Base-by-base conservation (phyloP, 2,888 invertebrate genomes). In the Melanostoma mellinum region DNA sequence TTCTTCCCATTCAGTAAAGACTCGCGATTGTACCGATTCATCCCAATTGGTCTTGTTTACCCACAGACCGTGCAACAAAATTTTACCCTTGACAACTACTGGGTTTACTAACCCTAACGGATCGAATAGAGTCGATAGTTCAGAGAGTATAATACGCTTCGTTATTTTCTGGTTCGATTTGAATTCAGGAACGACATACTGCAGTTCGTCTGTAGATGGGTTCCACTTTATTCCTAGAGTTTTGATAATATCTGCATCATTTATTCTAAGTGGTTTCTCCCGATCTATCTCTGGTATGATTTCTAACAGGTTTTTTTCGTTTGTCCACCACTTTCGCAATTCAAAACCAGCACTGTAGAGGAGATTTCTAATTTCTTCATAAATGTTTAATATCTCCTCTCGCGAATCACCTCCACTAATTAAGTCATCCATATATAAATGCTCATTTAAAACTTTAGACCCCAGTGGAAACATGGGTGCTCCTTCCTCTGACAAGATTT, bases 181-280 rank as follows among this genome's bases (percentile, higher is more conserved):
- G 20, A 32, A 6, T 3, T 42, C 6, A 10, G 60, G 35, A 9
- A 6, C 4, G 3, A 38, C 10, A 9, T 65, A 77, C 4, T 33
- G 35, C 33, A 82, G 52, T 20, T 46, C 46, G 46, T 82, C 81
- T 8, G 46, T n/a, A 6, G 0, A 1, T 3, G 73, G 65, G 30
- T 76, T 35, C 85, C 75, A 82, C 20, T 38, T 32, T 0, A 74
- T 46, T 1, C 85, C 81, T 32, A 82, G 20, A 0, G 82, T 82
- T 60, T 71, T 82, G 6, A 80, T 63, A 3, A 63, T 53, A 40
- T 55, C n/a, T 6, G 38, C 33, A 2, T 61, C 69, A 42, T 63
- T 40, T 0, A 80, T 61, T 3, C 38, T 3, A 3, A 53, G 30
- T 2, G 35, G 20, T 20, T 20, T 20, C 20, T 20, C 20, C 20